Base-by-base conservation (phyloP, 1,140 invertebrate genomes). In the Popillia japonica region DNA sequence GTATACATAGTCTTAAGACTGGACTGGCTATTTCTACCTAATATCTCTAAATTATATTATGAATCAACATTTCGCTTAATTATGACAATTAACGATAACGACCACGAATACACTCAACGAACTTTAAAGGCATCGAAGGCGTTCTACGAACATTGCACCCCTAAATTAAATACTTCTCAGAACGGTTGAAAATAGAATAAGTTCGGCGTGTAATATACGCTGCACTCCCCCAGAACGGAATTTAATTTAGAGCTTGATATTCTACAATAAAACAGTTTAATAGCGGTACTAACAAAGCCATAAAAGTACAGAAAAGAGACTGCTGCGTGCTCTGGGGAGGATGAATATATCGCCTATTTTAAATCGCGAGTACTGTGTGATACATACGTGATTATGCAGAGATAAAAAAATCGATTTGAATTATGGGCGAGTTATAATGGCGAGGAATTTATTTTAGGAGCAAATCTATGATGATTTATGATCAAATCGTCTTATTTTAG, bases 191-290 rank as follows among this genome's bases (percentile, higher is more conserved):
- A 55, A 55, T 55, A 55, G 17, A 55, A 55, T 55, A 55, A 17
- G 48, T 55, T 55, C 14, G 48, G 48, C 48, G 48, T 34, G 27
- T 55, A 55, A 55, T 55, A 55, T 55, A 55, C 17, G 48, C 48
- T 55, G 48, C 48, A 55, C 48, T 55, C 48, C 11, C 44, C 22
- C 10, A 22, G 59, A 61, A 61, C 7, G 59, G 61, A 68, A 68
- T 68, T 68, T 68, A 68, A 68, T 68, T 68, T 68, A 68, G 61
- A 34, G 22, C 61, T 68, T 27, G 61, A 68, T 27, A 68, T 68
- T 34, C 61, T 68, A 68, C 61, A 68, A 68, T 68, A 68, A 68
- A 68, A 34, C 61, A 48, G 61, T 68, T 68, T 68, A 27, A 68
- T 68, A 68, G 61, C 61, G 3, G 61, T 34, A 2, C 22, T 34